These are phyloP conservation scores for Syngnathus typhle DNA, from an alignment of 2,113 vertebrate genomes.

Conservation along the genomic window DNA sequence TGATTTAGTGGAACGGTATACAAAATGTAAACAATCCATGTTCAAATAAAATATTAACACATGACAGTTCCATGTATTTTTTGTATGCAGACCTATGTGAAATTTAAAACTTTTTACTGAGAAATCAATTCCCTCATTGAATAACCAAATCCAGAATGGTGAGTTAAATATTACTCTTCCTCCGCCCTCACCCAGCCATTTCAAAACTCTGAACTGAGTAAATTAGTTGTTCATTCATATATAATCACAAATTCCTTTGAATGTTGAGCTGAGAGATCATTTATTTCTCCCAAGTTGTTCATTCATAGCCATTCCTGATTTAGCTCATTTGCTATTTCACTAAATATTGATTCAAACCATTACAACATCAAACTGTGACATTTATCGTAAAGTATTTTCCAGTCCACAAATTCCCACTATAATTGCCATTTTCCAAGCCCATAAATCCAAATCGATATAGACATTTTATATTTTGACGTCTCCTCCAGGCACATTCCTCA, in stretches of 20 bases:
- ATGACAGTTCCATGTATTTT: background rate
- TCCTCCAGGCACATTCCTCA: too few relatives aligned
- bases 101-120: background rate
- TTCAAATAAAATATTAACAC: background rate
- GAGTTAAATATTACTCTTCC: background rate
- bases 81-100: background rate
- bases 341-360: background rate
- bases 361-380: too few relatives aligned
- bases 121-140: background rate
- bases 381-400: too few relatives aligned
- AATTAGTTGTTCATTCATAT: background rate
- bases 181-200: background rate
- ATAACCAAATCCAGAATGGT: too few relatives aligned
- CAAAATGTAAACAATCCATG: too few relatives aligned
- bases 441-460: too few relatives aligned
- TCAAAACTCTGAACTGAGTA: background rate
- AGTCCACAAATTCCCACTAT: too few relatives aligned
- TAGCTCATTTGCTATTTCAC: too few relatives aligned
- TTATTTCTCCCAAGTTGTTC: background rate
- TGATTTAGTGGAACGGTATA: background rate
- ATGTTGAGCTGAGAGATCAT: background rate
- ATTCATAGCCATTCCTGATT: too few relatives aligned
- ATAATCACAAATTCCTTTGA: background rate
- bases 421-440: too few relatives aligned
- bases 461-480: too few relatives aligned